Base-by-base conservation (phyloP, 2,888 invertebrate genomes). In the Tolmerus cingulatus region DNA sequence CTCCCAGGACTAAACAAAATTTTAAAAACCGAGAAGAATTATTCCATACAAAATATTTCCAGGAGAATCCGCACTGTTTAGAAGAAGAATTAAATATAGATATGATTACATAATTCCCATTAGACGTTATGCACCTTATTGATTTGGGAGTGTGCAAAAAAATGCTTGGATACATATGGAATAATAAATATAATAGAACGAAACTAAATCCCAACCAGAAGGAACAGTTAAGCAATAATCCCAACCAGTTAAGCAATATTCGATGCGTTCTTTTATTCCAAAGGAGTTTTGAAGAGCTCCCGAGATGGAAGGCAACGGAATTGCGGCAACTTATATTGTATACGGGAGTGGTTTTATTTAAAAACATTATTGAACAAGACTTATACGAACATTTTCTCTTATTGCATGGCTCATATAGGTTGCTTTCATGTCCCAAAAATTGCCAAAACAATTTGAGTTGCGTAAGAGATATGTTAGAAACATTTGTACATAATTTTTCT, bases 41-140 rank as follows among this genome's bases (percentile, higher is more conserved):
- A 14, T 57, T 82, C 34, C 82, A 81, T 34, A 37, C 57, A 2
- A 85, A 19, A 74, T 74, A 85, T 43, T 74, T 74, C 19, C 74
- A 40, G 16, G 40, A 74, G 1, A 66, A 85, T 85, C 66, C n/a
- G n/a, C 37, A 85, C 23, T 85, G 40, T 74, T 85, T 85, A 8
- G 66, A 82, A 30, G 66, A 82, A 34, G 34, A 34, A 34, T 34
- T 34, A 43, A 74, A 85, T 30, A 74, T 82, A 27, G 46, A 82
- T 9, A 46, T 87, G 81, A 79, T 87, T 14, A 74, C 87, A 27
- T 74, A 87, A 30, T 87, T 87, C 34, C 79, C 81, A 3, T 46
- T 79, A 74, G 78, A 86, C 34, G 74, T 43, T 19, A 85, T 85
- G 74, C 85, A 85, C 43, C 27, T 85, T 12, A 23, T 85, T 30